A percentile compares a stretch with the other conserved stretches of the same genome.
Conservation (phyloP, 2,888 invertebrate genomes). For the Drosophila incognita region DNA sequence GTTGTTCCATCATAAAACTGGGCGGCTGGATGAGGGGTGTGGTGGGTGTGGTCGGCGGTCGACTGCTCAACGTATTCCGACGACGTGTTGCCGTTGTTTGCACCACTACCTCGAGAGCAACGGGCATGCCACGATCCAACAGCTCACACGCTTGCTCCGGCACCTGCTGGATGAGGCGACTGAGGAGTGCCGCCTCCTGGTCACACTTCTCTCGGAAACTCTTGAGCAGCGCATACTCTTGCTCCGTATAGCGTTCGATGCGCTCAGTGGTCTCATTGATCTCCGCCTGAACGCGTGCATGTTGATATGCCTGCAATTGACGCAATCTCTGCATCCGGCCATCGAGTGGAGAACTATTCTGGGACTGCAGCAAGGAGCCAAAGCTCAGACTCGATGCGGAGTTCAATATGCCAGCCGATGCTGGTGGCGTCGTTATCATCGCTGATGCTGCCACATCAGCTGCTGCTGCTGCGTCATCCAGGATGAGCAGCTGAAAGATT, state of each 20-base stretch:
- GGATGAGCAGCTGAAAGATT: constrained; percentile 89
- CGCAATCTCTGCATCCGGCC: constrained; percentile 69
- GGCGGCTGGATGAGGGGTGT: constrained; percentile 62
- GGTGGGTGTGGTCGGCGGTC: constrained; percentile 80
- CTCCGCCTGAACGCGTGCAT: constrained; percentile 89
- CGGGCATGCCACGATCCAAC: constrained; percentile 71
- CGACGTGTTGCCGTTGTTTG: constrained; percentile 58
- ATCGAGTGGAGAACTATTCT: constrained; percentile 34
- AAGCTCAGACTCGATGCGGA: constrained; percentile 52
- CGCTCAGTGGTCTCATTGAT: constrained; percentile 90
- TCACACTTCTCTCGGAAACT: constrained; percentile 90
- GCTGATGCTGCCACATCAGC: constrained; percentile 5
- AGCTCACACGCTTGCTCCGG: constrained; percentile 76
- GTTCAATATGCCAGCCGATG: constrained; percentile 27
- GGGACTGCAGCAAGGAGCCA: constrained; percentile 49
- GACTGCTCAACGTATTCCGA: constrained; percentile 77
- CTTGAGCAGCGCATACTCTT: constrained; percentile 91
- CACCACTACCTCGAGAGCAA: constrained; percentile 70
- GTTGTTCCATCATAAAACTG: constrained; percentile 38
- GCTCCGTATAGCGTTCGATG: constrained; percentile 90
- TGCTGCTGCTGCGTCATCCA: constrained; percentile 55
- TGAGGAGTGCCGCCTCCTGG: constrained; percentile 89
- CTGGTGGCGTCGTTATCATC: constrained; percentile 73
- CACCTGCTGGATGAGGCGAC: constrained; percentile 85
- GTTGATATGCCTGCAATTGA: constrained; percentile 87